Percentiles rank a stretch among this genome's conserved stretches.
These are phyloP conservation scores for Petrocephalus microphthalmus DNA, from an alignment of 2,113 vertebrate species.

Conservation along the genomic window DNA sequence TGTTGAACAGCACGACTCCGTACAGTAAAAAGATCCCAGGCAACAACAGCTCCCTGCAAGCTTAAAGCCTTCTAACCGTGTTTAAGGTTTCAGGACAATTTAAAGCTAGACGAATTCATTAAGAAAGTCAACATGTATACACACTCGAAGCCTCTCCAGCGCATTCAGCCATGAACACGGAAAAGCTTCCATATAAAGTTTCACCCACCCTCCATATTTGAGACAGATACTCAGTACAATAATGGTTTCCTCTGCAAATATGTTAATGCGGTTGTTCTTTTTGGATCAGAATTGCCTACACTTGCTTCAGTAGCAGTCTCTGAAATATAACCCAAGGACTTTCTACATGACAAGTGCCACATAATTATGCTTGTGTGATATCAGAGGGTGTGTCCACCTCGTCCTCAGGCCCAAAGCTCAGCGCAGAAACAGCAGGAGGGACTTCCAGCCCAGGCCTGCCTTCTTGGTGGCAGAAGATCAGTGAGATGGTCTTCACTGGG, in stretches of 20 bases:
- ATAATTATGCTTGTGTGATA: neutral
- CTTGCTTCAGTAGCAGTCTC: slow-evolving; percentile 6
- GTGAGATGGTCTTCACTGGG: slow-evolving; percentile 73
- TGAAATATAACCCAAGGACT: neutral
- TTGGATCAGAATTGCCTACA: neutral
- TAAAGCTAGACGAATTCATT: slow-evolving; percentile 45
- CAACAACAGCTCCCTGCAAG: neutral
- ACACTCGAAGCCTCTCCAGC: neutral
- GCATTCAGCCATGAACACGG: slow-evolving; percentile 32
- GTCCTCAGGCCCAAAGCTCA: neutral
- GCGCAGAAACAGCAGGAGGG: neutral
- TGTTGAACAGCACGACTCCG: neutral
- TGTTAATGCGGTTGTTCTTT: slow-evolving; percentile 4
- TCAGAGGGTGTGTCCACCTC: no score
- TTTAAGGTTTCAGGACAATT: slow-evolving; percentile 21
- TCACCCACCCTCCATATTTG: slow-evolving; percentile 46
- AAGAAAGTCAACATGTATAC: slow-evolving; percentile 50
- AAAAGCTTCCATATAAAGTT: neutral
- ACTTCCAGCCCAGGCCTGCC: neutral
- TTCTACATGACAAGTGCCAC: neutral
- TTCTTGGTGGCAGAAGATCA: slow-evolving; percentile 58
- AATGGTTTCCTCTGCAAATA: neutral
- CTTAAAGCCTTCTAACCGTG: slow-evolving; percentile 20
- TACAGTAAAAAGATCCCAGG: neutral
- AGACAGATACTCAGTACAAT: neutral